Conservation (phyloP, 2,888 invertebrate genomes). For the Achlya flavicornis region DNA sequence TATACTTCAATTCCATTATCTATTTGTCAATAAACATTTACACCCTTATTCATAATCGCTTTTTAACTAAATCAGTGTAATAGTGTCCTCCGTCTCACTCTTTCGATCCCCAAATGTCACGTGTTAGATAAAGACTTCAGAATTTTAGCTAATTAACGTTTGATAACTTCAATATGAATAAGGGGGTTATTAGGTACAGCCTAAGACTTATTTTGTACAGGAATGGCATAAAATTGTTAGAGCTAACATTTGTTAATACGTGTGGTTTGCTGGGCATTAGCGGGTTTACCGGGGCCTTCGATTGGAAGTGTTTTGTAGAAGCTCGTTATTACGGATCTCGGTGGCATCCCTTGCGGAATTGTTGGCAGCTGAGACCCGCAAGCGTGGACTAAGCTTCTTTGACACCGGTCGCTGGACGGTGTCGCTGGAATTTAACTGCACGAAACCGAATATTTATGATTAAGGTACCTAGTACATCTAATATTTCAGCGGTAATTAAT, state of each 20-base stretch:
- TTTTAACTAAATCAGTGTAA: too few relatives aligned
- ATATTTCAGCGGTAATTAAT: not conserved
- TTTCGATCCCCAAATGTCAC: too few relatives aligned
- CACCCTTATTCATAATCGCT: too few relatives aligned
- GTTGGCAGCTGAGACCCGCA: slow-evolving; percentile 49
- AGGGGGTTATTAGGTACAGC: too few relatives aligned
- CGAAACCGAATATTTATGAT: too few relatives aligned
- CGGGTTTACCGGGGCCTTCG: slow-evolving; percentile 50
- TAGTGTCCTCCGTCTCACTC: too few relatives aligned
- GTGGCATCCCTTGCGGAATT: slow-evolving; percentile 43
- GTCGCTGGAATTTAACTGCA: slow-evolving; percentile 8
- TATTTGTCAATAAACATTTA: too few relatives aligned
- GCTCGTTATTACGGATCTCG: slow-evolving; percentile 33
- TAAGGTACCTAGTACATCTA: not conserved
- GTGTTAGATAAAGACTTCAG: too few relatives aligned
- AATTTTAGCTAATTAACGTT: too few relatives aligned
- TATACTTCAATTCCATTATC: too few relatives aligned
- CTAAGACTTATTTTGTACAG: too few relatives aligned
- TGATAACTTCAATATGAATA: too few relatives aligned
- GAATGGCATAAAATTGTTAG: not conserved
- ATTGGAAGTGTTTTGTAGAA: slow-evolving; percentile 53
- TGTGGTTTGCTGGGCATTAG: slow-evolving; percentile 59
- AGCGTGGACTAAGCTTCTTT: slow-evolving; percentile 39
- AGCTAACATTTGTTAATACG: slow-evolving; percentile 49
- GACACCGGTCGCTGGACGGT: slow-evolving; percentile 33